Conservation (phyloP, 35 echinoderm and acorn worm genomes). For the Heliocidaris erythrogramma region DNA sequence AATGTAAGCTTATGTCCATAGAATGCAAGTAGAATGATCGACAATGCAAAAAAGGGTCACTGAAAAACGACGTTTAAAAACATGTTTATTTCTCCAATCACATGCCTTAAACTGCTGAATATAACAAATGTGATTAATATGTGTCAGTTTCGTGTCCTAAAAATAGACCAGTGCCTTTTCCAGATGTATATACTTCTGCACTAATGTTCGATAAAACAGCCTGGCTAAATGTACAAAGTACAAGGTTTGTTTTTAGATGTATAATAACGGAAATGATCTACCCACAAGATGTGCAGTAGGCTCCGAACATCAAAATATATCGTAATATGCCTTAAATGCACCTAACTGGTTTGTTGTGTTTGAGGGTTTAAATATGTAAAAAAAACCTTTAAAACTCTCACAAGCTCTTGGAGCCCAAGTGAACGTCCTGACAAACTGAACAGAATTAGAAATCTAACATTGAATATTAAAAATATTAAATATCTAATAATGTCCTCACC, state of each 20-base stretch:
- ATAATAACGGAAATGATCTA: neutral
- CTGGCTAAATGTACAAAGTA: neutral
- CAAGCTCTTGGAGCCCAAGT: no score
- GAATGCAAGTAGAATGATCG: neutral
- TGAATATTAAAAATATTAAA: no score
- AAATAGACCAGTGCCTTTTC: neutral
- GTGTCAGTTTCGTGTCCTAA: neutral
- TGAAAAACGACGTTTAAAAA: neutral
- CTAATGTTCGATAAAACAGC: neutral
- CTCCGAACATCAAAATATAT: neutral
- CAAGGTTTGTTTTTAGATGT: neutral
- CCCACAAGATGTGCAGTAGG: neutral
- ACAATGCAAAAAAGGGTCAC: neutral
- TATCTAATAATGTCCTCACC: no score
- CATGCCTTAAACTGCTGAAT: neutral
- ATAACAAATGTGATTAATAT: constrained; percentile 4
- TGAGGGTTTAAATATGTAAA: no score
- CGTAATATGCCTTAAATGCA: no score
- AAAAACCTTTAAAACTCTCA: no score
- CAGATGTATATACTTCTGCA: neutral
- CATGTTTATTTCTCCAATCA: neutral
- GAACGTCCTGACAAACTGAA: no score
- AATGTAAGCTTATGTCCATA: no score
- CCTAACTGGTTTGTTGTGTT: no score
- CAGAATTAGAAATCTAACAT: no score